Evolutionary conservation across 2,113 vertebrate genomes (phyloP).

Genomic region (Dolichallabes microphthalmus): DNA sequence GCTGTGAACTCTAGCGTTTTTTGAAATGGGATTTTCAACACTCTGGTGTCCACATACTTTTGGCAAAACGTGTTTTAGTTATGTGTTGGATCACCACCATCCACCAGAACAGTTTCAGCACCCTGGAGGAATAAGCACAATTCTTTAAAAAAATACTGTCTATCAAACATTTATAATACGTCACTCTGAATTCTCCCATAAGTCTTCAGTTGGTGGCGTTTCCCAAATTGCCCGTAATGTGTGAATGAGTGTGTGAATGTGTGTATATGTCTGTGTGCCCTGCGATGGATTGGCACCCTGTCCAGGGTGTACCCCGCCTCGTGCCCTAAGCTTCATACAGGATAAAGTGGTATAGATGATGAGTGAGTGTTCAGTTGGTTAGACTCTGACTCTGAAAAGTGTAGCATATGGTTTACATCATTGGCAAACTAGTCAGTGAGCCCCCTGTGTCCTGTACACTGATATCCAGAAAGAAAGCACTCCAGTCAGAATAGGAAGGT

Average conservation of each 20-base stretch:
- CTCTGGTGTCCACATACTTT: neutral
- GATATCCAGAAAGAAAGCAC: neutral
- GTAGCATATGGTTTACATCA: neutral
- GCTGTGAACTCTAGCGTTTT: neutral
- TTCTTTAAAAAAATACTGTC: neutral
- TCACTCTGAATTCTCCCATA: neutral
- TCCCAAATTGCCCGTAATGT: too few relatives aligned
- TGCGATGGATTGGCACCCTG: too few relatives aligned
- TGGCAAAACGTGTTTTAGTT: neutral
- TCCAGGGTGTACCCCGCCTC: too few relatives aligned
- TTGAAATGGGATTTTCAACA: neutral
- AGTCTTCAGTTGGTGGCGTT: neutral
- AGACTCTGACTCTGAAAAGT: neutral
- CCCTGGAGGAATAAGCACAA: neutral
- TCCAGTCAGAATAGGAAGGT: neutral
- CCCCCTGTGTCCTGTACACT: neutral
- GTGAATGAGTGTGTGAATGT: too few relatives aligned
- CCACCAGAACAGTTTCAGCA: neutral
- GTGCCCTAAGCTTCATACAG: too few relatives aligned
- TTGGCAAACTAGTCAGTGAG: neutral
- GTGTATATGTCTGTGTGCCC: too few relatives aligned
- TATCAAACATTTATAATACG: neutral
- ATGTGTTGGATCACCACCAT: neutral
- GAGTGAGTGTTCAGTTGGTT: too few relatives aligned
- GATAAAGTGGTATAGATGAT: too few relatives aligned